These are phyloP conservation scores for Danionella dracula DNA, from an alignment of 2,797 vertebrate species.

Conservation along the genomic window DNA sequence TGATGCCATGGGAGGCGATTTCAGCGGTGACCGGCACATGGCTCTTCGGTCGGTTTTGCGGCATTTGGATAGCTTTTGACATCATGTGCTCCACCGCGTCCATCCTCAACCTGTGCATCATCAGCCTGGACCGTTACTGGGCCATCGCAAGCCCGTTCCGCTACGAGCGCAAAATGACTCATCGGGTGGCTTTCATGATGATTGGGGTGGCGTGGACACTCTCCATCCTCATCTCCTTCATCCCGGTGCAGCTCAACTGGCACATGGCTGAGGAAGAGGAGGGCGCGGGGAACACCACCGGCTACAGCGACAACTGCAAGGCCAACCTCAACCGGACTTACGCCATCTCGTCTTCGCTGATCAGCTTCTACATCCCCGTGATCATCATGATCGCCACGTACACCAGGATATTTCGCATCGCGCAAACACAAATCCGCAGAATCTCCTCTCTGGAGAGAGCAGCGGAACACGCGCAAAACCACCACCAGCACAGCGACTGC, in stretches of 20 bases:
- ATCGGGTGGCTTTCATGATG: slow-evolving; percentile 63
- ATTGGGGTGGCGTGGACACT: slow-evolving; percentile 73
- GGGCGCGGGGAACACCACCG: slow-evolving; percentile 18
- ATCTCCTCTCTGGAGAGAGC: slow-evolving; percentile 71
- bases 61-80: slow-evolving; percentile 79
- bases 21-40: slow-evolving; percentile 65
- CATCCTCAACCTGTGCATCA: slow-evolving; percentile 77
- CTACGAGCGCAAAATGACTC: slow-evolving; percentile 72
- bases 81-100: slow-evolving; percentile 79
- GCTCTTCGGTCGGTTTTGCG: slow-evolving; percentile 75
- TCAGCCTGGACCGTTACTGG: slow-evolving; percentile 78
- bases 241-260: slow-evolving; percentile 76
- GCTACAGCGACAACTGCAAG: slow-evolving; percentile 59
- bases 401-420: slow-evolving; percentile 70
- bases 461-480: slow-evolving; percentile 59
- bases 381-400: slow-evolving; percentile 76
- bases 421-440: slow-evolving; percentile 73
- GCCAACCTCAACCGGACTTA: slow-evolving; percentile 72
- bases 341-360: slow-evolving; percentile 72
- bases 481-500: slow-evolving; percentile 46
- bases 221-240: slow-evolving; percentile 76
- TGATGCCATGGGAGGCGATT: slow-evolving; percentile 79
- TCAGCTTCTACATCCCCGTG: slow-evolving; percentile 82
- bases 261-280: slow-evolving; percentile 55
- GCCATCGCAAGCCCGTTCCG: slow-evolving; percentile 73